These are phyloP conservation scores for Laupala kohalensis DNA, from an alignment of 1,140 invertebrate genomes.

Conservation along the genomic window DNA sequence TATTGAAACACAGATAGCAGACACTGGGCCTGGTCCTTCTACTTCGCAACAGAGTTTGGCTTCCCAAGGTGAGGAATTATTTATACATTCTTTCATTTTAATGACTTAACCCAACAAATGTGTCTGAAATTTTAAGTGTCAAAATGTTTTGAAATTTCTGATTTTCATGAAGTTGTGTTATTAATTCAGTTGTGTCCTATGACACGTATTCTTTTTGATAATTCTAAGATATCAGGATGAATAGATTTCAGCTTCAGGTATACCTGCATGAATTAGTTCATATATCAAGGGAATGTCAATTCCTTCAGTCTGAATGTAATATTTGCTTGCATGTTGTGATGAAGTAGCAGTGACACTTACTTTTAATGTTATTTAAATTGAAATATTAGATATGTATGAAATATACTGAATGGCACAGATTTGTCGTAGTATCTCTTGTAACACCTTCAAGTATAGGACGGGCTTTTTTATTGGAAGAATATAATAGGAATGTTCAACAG, in stretches of 20 bases:
- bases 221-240: too few relatives aligned
- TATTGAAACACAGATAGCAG: slow-evolving; percentile 1
- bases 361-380: not conserved
- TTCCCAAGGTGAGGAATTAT: slow-evolving; percentile 9
- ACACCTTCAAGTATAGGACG: too few relatives aligned
- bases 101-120: too few relatives aligned
- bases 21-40: slow-evolving; percentile 8
- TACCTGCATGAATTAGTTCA: not conserved
- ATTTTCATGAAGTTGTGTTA: too few relatives aligned
- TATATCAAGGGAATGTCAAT: not conserved
- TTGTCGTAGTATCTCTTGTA: slow-evolving; percentile 11
- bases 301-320: not conserved
- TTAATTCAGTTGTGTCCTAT: too few relatives aligned
- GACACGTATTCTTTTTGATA: too few relatives aligned
- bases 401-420: slow-evolving; percentile 7
- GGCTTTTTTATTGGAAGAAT: too few relatives aligned
- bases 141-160: too few relatives aligned
- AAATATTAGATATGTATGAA: not conserved
- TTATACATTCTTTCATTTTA: not conserved
- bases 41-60: slow-evolving; percentile 4
- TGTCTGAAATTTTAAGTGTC: too few relatives aligned
- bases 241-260: not conserved
- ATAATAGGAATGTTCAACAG: too few relatives aligned
- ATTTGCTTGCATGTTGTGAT: not conserved
- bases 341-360: not conserved